Conservation (phyloP, 2,113 vertebrate genomes). For the Riparia riparia region DNA sequence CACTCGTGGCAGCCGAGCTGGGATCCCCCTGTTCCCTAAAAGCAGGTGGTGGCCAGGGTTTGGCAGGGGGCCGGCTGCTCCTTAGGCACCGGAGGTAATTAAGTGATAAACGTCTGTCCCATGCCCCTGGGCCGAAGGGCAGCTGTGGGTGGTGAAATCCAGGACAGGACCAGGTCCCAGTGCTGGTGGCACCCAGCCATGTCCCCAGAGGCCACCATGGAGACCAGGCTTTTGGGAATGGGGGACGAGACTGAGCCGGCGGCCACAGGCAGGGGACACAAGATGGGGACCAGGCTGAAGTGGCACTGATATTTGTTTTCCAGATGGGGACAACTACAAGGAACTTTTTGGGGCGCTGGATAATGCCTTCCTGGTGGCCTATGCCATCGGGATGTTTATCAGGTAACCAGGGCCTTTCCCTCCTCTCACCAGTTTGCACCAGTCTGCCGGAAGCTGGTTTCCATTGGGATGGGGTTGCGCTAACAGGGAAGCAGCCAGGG, state of each 20-base stretch:
- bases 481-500: neutral
- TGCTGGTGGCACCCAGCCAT: rapidly evolving
- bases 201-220: rapidly evolving
- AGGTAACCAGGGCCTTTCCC: slow-evolving; percentile 76
- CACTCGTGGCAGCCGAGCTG: rapidly evolving
- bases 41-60: rapidly evolving
- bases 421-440: neutral
- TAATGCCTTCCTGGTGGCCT: slow-evolving; percentile 94
- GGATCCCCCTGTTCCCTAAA: neutral
- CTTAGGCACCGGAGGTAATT: slow-evolving; percentile 7
- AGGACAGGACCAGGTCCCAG: neutral
- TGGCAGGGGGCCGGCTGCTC: neutral
- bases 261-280: rapidly evolving
- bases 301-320: neutral
- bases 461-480: rapidly evolving
- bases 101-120: neutral
- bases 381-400: slow-evolving; percentile 97
- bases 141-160: neutral
- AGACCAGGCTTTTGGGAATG: neutral
- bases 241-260: rapidly evolving
- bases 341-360: slow-evolving; percentile 90
- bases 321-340: slow-evolving; percentile 91
- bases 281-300: rapidly evolving
- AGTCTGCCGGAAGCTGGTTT: neutral
- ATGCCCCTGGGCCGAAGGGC: neutral